Base-by-base conservation (phyloP, 1,140 invertebrate genomes). In the Papilio helenus region DNA sequence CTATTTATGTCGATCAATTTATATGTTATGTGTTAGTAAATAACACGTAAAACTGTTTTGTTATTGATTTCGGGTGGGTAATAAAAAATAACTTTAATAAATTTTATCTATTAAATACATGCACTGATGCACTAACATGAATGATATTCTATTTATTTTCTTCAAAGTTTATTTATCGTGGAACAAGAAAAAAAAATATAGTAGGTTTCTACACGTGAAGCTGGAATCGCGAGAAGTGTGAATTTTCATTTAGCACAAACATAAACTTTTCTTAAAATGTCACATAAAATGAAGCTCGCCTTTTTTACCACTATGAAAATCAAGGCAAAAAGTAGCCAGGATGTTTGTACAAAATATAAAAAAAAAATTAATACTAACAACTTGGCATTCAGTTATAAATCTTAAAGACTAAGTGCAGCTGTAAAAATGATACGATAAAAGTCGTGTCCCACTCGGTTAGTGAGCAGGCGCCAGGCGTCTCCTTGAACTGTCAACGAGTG, bases 401-500 rank as follows among this genome's bases (percentile, higher is more conserved):
- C 87, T 81, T 84, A 55, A 81, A 83, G 80, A 82, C 76, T 81
- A 79, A 83, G 81, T 86, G 87, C 90, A 91, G 90, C 91, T 92
- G 91, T 91, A 91, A 90, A 90, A 91, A 89, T 92, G 81, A 89
- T 87, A 84, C 71, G 73, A 83, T 78, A 82, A 84, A 82, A 86
- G 82, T 82, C 80, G 74, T 81, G 65, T 79, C 51, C 23, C 80
- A 72, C 34, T 68, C 14, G 14, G 34, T 72, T 34, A 61, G 39
- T 80, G 84, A 79, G 61, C 83, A 80, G 87, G 85, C 85, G 85
- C 87, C 77, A 80, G 80, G 79, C 84, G 80, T 86, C 84, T 85
- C 90, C 90, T 93, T 93, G 89, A 90, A 90, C 90, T 91, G 92
- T 90, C 92, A 86, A 39, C 79, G 77, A 68, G 82, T 80, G 80